Percentiles rank a stretch among this genome's conserved stretches.
Conservation (phyloP, 2,797 vertebrate species). For the Kryptopterus vitreolus region DNA sequence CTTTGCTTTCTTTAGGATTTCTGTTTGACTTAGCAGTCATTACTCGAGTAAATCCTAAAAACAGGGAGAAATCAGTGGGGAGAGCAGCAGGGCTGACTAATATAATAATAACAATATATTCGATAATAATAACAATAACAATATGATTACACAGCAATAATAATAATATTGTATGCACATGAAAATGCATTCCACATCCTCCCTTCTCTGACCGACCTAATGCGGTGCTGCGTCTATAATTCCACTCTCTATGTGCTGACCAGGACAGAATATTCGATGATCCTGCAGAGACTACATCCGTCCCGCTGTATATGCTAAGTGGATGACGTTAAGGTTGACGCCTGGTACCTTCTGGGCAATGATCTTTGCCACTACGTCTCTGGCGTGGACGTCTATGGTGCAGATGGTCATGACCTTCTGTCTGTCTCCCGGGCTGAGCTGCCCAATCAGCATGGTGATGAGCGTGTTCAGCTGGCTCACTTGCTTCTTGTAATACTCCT, state of each 20-base stretch:
- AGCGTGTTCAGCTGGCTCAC: conserved; percentile 87
- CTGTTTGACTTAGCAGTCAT: conserved; percentile 33
- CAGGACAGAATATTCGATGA: conserved; percentile 25
- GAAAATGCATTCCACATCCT: conserved; percentile 14
- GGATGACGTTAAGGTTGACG: conserved; percentile 7
- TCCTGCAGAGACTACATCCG: not conserved
- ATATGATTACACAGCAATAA: conserved; percentile 13
- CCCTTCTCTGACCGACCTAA: conserved; percentile 17
- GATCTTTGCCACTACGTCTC: conserved; percentile 94
- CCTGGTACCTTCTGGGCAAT: conserved; percentile 85
- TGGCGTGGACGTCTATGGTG: conserved; percentile 92
- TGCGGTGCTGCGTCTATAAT: conserved; percentile 1
- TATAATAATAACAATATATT: conserved; percentile 19
- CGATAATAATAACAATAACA: conserved; percentile 14
- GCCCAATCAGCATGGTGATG: conserved; percentile 88
- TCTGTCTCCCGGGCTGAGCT: conserved; percentile 85
- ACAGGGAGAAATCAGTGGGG: not conserved
- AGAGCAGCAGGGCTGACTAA: not conserved
- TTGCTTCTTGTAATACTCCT: conserved; percentile 93
- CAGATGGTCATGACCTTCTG: conserved; percentile 98
- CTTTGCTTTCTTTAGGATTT: conserved; percentile 38
- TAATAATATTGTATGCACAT: conserved; percentile 15
- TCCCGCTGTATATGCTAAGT: not conserved
- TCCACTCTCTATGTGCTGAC: conserved; percentile 27
- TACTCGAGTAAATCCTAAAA: conserved; percentile 31